These are phyloP conservation scores for Benthosema pterotum DNA, from an alignment of 2,797 vertebrate species.

Conservation along the genomic window DNA sequence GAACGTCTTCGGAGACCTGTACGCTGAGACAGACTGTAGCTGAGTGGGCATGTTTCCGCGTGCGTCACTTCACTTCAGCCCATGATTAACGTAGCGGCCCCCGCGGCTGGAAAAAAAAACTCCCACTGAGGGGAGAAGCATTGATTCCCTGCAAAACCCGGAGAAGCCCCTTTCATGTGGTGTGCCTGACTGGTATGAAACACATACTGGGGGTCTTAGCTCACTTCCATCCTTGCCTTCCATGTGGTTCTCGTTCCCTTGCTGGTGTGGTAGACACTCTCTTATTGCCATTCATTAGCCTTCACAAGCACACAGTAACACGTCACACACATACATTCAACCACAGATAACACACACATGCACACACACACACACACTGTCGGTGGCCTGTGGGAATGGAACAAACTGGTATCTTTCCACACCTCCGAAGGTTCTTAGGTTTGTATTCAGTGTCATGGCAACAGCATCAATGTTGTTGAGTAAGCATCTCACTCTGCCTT, in stretches of 20 bases:
- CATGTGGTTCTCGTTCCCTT: constrained; percentile 39
- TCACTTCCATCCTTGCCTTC: constrained; percentile 66
- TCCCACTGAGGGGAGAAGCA: constrained; percentile 34
- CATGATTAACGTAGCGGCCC: constrained; percentile 48
- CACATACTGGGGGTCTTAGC: constrained; percentile 70
- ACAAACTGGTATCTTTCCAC: constrained; percentile 42
- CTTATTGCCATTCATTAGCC: constrained; percentile 56
- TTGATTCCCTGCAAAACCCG: constrained; percentile 58
- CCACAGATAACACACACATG: constrained; percentile 30
- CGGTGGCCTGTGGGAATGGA: constrained; percentile 43
- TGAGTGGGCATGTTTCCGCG: constrained; percentile 35
- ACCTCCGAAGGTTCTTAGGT: constrained; percentile 40
- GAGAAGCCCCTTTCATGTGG: constrained; percentile 72
- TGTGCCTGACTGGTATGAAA: constrained; percentile 54
- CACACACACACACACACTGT: constrained; percentile 41
- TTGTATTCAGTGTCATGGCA: constrained; percentile 44
- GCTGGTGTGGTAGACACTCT: constrained; percentile 51
- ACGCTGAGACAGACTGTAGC: constrained; percentile 31
- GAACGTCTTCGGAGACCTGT: constrained; percentile 11
- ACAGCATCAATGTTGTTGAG: constrained; percentile 27
- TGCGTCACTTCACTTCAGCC: constrained; percentile 53
- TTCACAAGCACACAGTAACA: neutral
- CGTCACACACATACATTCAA: constrained; percentile 16
- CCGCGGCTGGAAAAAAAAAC: constrained; percentile 59
- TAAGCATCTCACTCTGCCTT: constrained; percentile 10